These are phyloP conservation scores for Larimichthys crocea DNA, from an alignment of 2,113 vertebrate species.

Conservation along the genomic window DNA sequence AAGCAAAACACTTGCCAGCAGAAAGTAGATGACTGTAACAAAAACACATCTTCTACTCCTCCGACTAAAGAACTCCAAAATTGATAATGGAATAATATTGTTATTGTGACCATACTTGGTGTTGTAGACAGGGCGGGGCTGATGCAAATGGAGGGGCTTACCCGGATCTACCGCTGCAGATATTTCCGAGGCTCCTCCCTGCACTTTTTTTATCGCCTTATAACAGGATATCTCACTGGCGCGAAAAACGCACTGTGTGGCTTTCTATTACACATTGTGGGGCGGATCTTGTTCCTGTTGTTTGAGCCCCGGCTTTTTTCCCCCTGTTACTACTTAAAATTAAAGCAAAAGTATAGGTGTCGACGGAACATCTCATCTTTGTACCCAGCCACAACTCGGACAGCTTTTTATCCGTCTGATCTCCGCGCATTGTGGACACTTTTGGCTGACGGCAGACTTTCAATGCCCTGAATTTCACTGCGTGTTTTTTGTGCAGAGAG, in stretches of 20 bases:
- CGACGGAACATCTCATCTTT: background rate
- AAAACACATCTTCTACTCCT: background rate
- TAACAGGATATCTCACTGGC: slow-evolving; percentile 79
- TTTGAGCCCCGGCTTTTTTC: slow-evolving; percentile 11
- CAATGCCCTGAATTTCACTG: slow-evolving; percentile 43
- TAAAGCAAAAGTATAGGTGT: background rate
- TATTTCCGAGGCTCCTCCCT: slow-evolving; percentile 76
- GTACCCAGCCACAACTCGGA: background rate
- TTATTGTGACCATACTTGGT: slow-evolving; percentile 24
- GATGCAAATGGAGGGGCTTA: slow-evolving; percentile 66
- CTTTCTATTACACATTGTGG: slow-evolving; percentile 53
- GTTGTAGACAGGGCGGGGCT: slow-evolving; percentile 59
- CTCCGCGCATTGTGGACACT: slow-evolving; percentile 9
- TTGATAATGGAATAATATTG: background rate
- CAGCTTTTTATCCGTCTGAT: slow-evolving; percentile 10
- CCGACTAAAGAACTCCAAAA: background rate
- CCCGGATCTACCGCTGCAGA: slow-evolving; percentile 81
- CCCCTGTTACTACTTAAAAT: background rate
- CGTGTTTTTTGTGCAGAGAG: slow-evolving; percentile 7
- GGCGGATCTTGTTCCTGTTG: slow-evolving; percentile 24
- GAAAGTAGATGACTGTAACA: background rate
- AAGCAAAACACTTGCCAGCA: background rate
- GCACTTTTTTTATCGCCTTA: slow-evolving; percentile 65
- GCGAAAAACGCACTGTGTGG: slow-evolving; percentile 81
- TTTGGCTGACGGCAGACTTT: slow-evolving; percentile 5